Percentiles rank a stretch among this genome's conserved stretches.
phyloP scores from a whole-genome alignment of 2,113 vertebrate genomes.

The Spheniscus mendiculus region DNA sequence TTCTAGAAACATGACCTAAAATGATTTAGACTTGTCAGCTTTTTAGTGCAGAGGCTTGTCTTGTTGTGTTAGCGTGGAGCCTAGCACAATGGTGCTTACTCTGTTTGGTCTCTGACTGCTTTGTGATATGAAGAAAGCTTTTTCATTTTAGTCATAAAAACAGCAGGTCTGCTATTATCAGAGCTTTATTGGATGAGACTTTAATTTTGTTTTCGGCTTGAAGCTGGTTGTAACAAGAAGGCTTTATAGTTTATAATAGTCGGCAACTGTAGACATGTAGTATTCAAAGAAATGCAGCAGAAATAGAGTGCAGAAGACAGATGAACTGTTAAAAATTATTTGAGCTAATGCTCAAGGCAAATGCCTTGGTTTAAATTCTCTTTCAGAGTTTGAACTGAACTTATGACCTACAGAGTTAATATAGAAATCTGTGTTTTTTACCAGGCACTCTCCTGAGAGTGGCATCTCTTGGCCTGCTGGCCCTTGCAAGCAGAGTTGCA shows the following conservation, averaged over 20 bases:
- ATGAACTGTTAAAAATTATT: background rate
- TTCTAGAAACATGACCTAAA: background rate
- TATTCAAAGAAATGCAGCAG: background rate
- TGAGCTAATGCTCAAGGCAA: background rate
- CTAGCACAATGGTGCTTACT: background rate
- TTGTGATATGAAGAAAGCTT: background rate
- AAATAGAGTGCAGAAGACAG: background rate
- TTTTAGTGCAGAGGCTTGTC: background rate
- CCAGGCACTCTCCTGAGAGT: background rate
- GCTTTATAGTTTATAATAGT: background rate
- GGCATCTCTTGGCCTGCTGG: background rate
- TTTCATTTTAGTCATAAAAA: background rate
- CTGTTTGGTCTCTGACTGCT: background rate
- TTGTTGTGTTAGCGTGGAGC: background rate
- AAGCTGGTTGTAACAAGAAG: background rate
- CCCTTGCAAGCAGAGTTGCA: background rate
- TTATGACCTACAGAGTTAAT: background rate
- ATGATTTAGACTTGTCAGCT: background rate
- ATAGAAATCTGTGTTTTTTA: background rate
- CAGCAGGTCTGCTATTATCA: background rate
- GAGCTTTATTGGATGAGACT: background rate
- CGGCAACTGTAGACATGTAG: background rate
- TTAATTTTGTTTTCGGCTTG: conserved; percentile 2
- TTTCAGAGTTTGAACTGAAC: background rate
- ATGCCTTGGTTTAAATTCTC: background rate